Evolutionary conservation across 35 echinoderm and acorn worm species (phyloP), one percentile per base, ranked within the genome.

Genomic region (Lytechinus variegatus): DNA sequence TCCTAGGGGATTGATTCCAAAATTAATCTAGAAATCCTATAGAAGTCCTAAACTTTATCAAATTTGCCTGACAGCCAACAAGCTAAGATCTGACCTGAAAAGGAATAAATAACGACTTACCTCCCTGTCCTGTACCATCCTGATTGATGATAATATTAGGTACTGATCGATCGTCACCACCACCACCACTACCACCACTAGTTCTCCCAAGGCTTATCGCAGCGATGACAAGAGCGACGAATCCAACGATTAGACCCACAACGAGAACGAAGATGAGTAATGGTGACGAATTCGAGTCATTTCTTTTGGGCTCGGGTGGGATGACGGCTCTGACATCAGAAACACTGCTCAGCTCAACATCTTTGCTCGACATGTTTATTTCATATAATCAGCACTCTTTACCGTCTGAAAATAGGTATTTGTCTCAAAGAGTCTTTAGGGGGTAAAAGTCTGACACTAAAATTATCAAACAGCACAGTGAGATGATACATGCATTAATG

Each of bases 301-400:
- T 90, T 90, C 52, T 9, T 33, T 90, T 90, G 27, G 88, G 88
- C 88, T 5, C 88, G 27, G 27, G 27, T 52, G 27, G 88, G 27
- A 90, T 90, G 16, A 90, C 9, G 24, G 88, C 88, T 90, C 52
- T 90, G 9, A 52, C 9, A 54, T 90, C 88, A 44, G 88, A 90
- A 90, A 90, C 88, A 54, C 88, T 90, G 24, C 88, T 90, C 11
- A 90, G 16, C n/a, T 90, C 88, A 54, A 52, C 16, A 90, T 90
- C 88, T 44, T 44, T 54, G 88, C 29, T 90, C 27, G 88, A 28
- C 88, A 90, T 90, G 29, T 14, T 79, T 79, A 79, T 79, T 24
- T 24, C n/a, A 79, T 79, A 58, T 58, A 9, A 58, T 44, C 5
- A 13, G 56, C 6, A 9, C 56, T 58, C 19, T 24, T 4, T 24